These are phyloP conservation scores for Nemapogon koenigi DNA, from an alignment of 2,888 invertebrate genomes.

Conservation along the genomic window DNA sequence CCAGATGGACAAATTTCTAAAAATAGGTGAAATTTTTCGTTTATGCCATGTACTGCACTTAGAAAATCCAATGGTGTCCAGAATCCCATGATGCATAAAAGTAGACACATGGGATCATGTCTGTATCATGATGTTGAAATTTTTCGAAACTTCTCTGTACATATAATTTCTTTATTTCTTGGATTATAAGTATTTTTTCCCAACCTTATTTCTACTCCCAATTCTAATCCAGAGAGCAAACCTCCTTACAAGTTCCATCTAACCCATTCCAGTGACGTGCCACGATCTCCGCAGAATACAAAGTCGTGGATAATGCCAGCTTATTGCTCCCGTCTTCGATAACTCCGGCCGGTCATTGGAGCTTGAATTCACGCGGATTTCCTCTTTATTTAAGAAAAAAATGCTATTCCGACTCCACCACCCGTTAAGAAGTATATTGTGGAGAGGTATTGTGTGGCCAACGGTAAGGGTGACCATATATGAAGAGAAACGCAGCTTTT, in stretches of 20 bases:
- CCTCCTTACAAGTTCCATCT: background rate
- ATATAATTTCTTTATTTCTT: too few relatives aligned
- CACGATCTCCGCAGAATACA: conserved; percentile 10
- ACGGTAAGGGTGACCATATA: conserved; percentile 3
- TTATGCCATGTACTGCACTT: too few relatives aligned
- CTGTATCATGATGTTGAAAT: too few relatives aligned
- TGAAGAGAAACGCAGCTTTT: too few relatives aligned
- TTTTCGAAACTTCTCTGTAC: too few relatives aligned
- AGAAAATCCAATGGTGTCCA: too few relatives aligned
- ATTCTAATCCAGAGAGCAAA: conserved; percentile 1
- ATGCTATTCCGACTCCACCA: conserved; percentile 20
- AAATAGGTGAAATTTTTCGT: too few relatives aligned
- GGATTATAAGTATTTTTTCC: too few relatives aligned
- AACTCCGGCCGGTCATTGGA: conserved; percentile 10
- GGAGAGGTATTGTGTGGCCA: conserved; percentile 16
- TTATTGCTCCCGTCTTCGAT: conserved; percentile 11
- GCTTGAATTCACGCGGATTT: conserved; percentile 13
- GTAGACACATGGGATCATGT: too few relatives aligned
- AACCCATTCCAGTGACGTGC: conserved; percentile 10
- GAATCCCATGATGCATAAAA: too few relatives aligned
- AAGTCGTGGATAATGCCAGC: conserved; percentile 10
- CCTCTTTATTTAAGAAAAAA: conserved; percentile 23
- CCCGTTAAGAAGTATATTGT: conserved; percentile 27
- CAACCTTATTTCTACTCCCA: too few relatives aligned
- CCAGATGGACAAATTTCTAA: too few relatives aligned